Percentiles rank a stretch among this genome's conserved stretches.
Evolutionary conservation across 2,113 vertebrate genomes (phyloP).

Genomic region (Hypanus sabinus): DNA sequence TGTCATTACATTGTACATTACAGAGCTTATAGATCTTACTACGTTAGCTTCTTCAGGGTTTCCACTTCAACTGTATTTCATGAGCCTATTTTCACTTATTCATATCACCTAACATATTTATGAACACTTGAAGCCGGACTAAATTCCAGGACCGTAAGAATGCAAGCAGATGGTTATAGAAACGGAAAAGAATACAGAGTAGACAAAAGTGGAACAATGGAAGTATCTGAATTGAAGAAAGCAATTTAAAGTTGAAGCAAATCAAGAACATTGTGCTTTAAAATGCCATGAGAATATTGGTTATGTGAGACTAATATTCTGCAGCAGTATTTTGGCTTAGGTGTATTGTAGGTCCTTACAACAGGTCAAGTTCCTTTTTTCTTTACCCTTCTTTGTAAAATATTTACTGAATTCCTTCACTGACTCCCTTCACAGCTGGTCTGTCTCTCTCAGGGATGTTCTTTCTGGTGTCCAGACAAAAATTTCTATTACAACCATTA

Average conservation of each 20-base stretch:
- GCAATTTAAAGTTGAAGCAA: not conserved
- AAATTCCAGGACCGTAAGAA: not conserved
- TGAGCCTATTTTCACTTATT: not conserved
- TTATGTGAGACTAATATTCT: not conserved
- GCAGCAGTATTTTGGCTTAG: not conserved
- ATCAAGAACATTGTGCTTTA: not conserved
- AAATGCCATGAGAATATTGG: too few species aligned
- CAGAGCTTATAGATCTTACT: not conserved
- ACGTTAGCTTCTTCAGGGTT: not conserved
- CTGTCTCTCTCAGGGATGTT: not conserved
- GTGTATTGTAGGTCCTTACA: not conserved
- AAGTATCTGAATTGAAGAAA: not conserved
- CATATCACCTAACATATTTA: not conserved
- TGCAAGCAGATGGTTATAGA: not conserved
- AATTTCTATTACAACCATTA: slow-evolving; percentile 8
- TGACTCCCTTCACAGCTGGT: not conserved
- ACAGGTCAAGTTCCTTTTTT: not conserved
- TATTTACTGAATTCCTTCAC: not conserved
- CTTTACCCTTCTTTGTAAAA: not conserved
- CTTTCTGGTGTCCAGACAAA: not conserved
- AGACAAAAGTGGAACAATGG: not conserved
- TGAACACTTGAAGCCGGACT: not conserved
- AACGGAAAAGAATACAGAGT: not conserved
- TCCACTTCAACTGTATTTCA: not conserved
- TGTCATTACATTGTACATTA: not conserved